A percentile compares a stretch with the other conserved stretches of the same genome.
Conservation (phyloP, 2,113 vertebrate genomes). For the Sterrhoptilus dennistouni region DNA sequence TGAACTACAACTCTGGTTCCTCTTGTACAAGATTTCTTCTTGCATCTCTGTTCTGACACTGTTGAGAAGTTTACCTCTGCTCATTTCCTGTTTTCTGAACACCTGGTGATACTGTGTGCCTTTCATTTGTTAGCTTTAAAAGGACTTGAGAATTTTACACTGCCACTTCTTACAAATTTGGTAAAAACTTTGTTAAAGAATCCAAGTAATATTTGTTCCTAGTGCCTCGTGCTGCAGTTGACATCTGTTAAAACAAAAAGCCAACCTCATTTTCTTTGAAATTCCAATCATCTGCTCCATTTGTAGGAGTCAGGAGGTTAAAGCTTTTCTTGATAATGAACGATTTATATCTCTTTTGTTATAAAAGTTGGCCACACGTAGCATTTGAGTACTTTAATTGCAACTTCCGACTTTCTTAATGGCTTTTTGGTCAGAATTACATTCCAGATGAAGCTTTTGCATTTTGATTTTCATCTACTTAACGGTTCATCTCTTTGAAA, state of each 20-base stretch:
- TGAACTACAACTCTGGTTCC: conserved; percentile 58
- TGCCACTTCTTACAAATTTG: conserved; percentile 73
- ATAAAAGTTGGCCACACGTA: background rate
- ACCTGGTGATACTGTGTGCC: conserved; percentile 74
- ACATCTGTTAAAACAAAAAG: conserved; percentile 56
- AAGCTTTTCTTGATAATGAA: conserved; percentile 7
- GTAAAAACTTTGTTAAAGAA: conserved; percentile 66
- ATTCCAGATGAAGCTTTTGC: conserved; percentile 50
- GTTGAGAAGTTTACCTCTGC: conserved; percentile 64
- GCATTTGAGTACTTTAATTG: conserved; percentile 21
- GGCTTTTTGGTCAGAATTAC: conserved; percentile 8
- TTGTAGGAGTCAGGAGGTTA: conserved; percentile 58
- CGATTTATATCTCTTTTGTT: conserved; percentile 40
- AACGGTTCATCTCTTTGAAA: conserved; percentile 51
- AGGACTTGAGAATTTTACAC: conserved; percentile 73
- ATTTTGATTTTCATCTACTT: conserved; percentile 10
- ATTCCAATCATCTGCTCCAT: conserved; percentile 61
- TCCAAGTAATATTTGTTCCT: conserved; percentile 56
- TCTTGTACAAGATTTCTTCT: conserved; percentile 40
- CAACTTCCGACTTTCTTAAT: conserved; percentile 40
- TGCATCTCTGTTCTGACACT: conserved; percentile 34
- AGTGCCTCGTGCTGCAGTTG: conserved; percentile 54
- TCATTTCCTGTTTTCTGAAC: conserved; percentile 60
- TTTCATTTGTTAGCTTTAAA: conserved; percentile 77
- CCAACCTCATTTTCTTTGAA: conserved; percentile 55